Evolutionary conservation across 2,113 vertebrate species (phyloP).

Genomic region (Prietella phreatophila): DNA sequence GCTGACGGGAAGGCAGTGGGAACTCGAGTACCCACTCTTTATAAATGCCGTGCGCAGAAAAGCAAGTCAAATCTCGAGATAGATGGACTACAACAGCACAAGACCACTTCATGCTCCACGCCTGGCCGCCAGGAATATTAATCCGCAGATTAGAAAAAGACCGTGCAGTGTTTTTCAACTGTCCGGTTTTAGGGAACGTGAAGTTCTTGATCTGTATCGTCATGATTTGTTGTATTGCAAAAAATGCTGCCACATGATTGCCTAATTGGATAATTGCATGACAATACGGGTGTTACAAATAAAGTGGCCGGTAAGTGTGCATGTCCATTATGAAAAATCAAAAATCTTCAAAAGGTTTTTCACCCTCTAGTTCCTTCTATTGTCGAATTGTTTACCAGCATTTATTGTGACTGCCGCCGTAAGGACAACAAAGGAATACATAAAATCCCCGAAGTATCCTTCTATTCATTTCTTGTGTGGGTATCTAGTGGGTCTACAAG

Average conservation of each 20-base stretch:
- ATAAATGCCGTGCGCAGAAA: background rate
- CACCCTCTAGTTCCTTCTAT: background rate
- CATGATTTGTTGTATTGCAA: background rate
- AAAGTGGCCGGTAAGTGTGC: background rate
- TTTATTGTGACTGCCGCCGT: background rate
- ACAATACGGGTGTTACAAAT: background rate
- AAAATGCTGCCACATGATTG: background rate
- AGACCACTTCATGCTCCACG: background rate
- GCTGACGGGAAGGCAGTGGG: background rate
- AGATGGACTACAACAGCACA: background rate
- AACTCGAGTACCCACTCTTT: background rate
- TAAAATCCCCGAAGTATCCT: slow-evolving; percentile 21
- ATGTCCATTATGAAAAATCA: background rate
- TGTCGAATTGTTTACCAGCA: background rate
- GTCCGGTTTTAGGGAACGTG: background rate
- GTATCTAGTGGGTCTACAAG: slow-evolving; percentile 32
- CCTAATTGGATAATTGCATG: background rate
- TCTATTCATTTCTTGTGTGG: slow-evolving; percentile 40
- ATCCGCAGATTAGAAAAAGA: background rate
- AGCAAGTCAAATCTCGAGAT: background rate
- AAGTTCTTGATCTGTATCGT: background rate
- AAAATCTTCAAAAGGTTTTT: background rate
- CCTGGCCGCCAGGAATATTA: background rate
- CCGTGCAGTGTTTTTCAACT: background rate
- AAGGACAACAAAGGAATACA: slow-evolving; percentile 16